These are phyloP conservation scores for Apostichopus californicus DNA, from an alignment of 35 echinoderm and acorn worm genomes.

Conservation along the genomic window DNA sequence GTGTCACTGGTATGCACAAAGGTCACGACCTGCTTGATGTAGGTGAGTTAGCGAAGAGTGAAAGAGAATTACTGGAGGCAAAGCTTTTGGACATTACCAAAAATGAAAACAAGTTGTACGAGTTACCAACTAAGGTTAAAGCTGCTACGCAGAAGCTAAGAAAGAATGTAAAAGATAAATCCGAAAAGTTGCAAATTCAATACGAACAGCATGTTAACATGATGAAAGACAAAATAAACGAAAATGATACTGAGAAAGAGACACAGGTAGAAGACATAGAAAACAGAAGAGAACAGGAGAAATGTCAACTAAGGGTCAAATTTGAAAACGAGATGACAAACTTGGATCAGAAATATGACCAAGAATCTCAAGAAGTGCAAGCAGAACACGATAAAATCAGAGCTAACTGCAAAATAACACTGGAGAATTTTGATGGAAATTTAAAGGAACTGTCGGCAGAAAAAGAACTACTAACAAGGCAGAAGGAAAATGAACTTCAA, in stretches of 20 bases:
- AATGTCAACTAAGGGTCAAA: background rate
- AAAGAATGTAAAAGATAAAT: background rate
- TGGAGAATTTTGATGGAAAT: background rate
- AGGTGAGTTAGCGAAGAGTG: background rate
- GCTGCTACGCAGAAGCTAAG: background rate
- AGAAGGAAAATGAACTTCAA: background rate
- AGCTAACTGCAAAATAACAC: background rate
- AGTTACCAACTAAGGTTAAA: background rate
- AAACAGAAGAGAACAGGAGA: background rate
- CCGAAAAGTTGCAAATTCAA: background rate
- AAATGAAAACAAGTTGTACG: background rate
- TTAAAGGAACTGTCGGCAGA: background rate
- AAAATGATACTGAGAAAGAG: background rate
- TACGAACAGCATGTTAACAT: background rate
- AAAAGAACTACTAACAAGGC: background rate
- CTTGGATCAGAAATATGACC: too few relatives aligned
- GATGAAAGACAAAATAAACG: background rate
- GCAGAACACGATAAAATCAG: background rate
- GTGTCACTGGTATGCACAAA: background rate
- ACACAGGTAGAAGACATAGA: background rate
- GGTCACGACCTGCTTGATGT: constrained; percentile 7
- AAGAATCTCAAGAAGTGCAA: too few relatives aligned
- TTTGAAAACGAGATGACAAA: too few relatives aligned
- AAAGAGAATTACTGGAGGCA: background rate
- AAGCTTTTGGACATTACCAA: background rate